A percentile compares a stretch with the other conserved stretches of the same genome.
Evolutionary conservation across 2,888 invertebrate species (phyloP).

Genomic region (Caenorhabditis drosophilae): DNA sequence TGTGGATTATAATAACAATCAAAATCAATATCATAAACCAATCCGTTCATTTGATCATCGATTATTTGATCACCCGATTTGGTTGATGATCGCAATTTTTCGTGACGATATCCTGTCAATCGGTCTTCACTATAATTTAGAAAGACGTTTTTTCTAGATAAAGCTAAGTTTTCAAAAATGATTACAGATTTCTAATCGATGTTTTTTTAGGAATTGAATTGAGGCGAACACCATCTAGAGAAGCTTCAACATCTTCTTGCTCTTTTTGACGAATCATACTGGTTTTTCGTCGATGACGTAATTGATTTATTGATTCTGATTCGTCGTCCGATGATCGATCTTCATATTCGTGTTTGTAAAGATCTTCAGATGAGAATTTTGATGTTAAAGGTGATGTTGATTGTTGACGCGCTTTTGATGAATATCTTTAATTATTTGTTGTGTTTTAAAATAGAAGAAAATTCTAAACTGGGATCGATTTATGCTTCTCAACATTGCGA

Average conservation of each 20-base stretch:
- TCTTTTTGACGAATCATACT: constrained; percentile 34
- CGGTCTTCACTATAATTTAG: constrained; percentile 41
- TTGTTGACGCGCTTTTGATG: background rate
- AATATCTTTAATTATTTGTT: background rate
- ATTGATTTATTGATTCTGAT: constrained; percentile 1
- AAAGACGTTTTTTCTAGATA: background rate
- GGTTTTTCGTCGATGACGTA: constrained; percentile 17
- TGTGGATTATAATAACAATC: constrained; percentile 51
- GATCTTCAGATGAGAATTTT: constrained; percentile 18
- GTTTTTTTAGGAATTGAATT: constrained; percentile 1
- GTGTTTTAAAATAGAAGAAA: background rate
- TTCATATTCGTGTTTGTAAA: constrained; percentile 36
- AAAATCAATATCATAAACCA: constrained; percentile 52
- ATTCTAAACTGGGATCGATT: constrained; percentile 26
- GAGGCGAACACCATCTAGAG: constrained; percentile 7
- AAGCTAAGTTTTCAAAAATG: too few relatives aligned
- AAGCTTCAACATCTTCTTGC: constrained; percentile 11
- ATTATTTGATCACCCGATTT: constrained; percentile 20
- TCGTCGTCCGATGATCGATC: constrained; percentile 33
- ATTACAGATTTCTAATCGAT: too few relatives aligned
- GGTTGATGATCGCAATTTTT: constrained; percentile 34
- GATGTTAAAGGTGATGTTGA: too few relatives aligned
- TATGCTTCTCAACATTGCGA: constrained; percentile 42
- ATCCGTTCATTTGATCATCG: constrained; percentile 28
- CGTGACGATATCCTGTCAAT: constrained; percentile 39